phyloP scores from a whole-genome alignment of 2,797 vertebrate species.

The Pangasius mekongensis region DNA sequence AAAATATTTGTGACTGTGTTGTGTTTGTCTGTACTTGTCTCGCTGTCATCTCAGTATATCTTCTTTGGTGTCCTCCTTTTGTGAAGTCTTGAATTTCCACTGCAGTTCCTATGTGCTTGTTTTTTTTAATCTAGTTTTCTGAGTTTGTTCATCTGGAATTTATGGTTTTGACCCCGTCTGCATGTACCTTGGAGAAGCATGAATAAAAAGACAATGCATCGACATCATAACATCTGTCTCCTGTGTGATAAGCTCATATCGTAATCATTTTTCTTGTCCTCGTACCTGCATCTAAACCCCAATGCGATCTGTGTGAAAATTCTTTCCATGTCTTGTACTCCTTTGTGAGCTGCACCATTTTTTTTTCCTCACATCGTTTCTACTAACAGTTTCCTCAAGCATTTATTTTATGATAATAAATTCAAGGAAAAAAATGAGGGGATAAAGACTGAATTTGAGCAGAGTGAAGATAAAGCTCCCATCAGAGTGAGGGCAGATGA shows the following conservation, averaged over 20 bases:
- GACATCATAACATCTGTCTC: neutral
- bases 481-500: slow-evolving; percentile 2
- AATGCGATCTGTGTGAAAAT: neutral
- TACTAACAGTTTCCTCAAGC: neutral
- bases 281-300: neutral
- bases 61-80: neutral
- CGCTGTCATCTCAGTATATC: neutral
- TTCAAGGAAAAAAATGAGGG: neutral
- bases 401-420: neutral
- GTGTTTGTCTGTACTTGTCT: neutral
- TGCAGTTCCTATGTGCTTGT: too few species aligned
- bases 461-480: neutral
- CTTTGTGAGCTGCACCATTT: neutral
- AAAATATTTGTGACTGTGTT: neutral
- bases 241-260: neutral
- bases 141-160: neutral
- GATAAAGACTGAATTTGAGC: neutral
- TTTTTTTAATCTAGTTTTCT: neutral
- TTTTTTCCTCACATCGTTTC: neutral
- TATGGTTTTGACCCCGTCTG: neutral
- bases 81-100: neutral
- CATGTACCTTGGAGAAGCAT: neutral
- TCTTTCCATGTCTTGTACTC: neutral
- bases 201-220: too few species aligned
- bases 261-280: neutral